Base-by-base conservation (phyloP, 64 coral and sea anemone genomes). In the Porites lutea region DNA sequence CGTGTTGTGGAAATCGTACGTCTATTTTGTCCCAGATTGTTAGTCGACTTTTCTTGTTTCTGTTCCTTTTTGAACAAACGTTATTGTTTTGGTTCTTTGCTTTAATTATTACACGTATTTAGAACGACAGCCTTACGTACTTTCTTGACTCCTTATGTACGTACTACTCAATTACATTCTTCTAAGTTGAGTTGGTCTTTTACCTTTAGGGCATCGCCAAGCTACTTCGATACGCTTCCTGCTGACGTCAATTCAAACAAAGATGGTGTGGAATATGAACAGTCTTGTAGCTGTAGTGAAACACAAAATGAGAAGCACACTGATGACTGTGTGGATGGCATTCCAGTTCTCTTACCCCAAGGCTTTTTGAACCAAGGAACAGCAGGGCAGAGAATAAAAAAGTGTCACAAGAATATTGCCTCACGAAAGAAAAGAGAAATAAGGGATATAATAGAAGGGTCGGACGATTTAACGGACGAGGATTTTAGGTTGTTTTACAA, bases 391-490 rank as follows among this genome's bases (percentile, higher is more conserved):
- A 20, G 79, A 45, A 82, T 65, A 64, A 64, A 64, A 63, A 82
- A 47, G 79, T 82, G 79, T 5, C 23, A 82, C 13, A 82, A 37
- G 7, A 6, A 46, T 58, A 55, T 57, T 57, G 54, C 7, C 1
- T 4, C 7, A 57, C 7, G 54, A 57, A 12, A 57, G 4, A 6
- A 57, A 57, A 57, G 54, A 13, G 3, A 64, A 48, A 82, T 19
- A 63, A 82, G 79, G 19, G 79, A 82, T 13, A 6, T 64, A 37
- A 1, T 37, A 18, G 11, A 64, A 13, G 8, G 79, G 8, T 82
- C 79, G 37, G 79, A 82, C 12, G 79, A 82, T 18, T 63, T 82
- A 48, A 82, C 79, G 8, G 22, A 65, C 3, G 79, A 82, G 2
- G 79, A 82, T 65, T 64, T 14, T 19, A 55, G 65, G 15, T 63